A percentile compares a stretch with the other conserved stretches of the same genome.
Evolutionary conservation across 2,797 vertebrate genomes (phyloP).

Genomic region (Cossypha niveicapilla): DNA sequence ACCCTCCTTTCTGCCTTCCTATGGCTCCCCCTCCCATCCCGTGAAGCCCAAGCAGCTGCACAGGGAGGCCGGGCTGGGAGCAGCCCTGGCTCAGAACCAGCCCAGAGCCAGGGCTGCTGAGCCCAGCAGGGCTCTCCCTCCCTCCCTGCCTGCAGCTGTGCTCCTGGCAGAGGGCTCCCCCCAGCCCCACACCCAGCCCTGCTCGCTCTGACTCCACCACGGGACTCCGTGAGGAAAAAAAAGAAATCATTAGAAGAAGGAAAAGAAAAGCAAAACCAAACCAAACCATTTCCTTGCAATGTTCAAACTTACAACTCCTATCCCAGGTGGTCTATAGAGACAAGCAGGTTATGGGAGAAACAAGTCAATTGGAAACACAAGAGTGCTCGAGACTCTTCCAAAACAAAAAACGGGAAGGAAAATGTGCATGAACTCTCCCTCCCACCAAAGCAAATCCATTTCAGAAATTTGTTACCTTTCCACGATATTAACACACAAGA

Average conservation of each 20-base stretch:
- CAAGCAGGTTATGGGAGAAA: constrained; percentile 66
- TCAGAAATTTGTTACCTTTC: constrained; percentile 25
- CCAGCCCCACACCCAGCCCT: constrained; percentile 13
- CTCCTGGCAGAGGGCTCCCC: not conserved
- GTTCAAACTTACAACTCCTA: constrained; percentile 59
- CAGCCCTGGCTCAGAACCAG: not conserved
- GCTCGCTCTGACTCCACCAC: not conserved
- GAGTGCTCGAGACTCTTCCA: constrained; percentile 46
- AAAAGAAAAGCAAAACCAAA: constrained; percentile 35
- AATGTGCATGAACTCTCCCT: constrained; percentile 21
- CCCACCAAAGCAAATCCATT: constrained; percentile 13
- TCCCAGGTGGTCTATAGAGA: constrained; percentile 59
- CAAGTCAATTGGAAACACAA: constrained; percentile 60
- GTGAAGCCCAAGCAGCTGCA: not conserved
- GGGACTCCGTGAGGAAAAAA: not conserved
- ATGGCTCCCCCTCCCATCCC: constrained; percentile 13
- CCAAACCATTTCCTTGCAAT: constrained; percentile 50
- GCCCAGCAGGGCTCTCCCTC: not conserved
- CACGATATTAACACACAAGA: constrained; percentile 46
- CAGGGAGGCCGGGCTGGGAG: not conserved
- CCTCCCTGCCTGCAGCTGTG: not conserved
- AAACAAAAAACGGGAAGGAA: constrained; percentile 11
- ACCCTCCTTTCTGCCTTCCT: constrained; percentile 53
- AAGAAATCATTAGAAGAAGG: constrained; percentile 17
- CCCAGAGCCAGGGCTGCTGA: not conserved